These are phyloP conservation scores for Eonycteris spelaea DNA, from an alignment of 2,113 vertebrate species.

Conservation along the genomic window DNA sequence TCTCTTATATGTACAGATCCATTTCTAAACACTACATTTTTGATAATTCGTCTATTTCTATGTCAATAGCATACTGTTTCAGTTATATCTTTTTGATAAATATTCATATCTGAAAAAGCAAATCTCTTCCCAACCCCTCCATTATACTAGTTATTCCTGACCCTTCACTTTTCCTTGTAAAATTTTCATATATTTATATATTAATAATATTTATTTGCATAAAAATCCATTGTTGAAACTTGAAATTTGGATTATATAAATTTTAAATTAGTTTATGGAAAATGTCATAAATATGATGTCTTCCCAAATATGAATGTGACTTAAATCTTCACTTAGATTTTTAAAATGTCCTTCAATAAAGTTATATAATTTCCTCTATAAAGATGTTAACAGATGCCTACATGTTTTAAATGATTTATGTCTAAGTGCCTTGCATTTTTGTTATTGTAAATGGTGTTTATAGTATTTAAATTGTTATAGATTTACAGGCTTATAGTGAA, in stretches of 20 bases:
- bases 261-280: not conserved
- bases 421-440: not conserved
- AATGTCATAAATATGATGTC: not conserved
- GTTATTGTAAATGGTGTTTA: conserved; percentile 29
- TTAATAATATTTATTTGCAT: not conserved
- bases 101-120: not conserved
- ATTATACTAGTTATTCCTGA: not conserved
- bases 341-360: conserved; percentile 23
- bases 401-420: conserved; percentile 33
- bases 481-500: not conserved
- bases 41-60: not conserved
- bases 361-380: conserved; percentile 44
- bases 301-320: not conserved
- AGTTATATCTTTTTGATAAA: not conserved
- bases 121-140: not conserved
- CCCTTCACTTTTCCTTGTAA: not conserved
- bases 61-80: not conserved
- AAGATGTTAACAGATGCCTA: not conserved
- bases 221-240: not conserved
- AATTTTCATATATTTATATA: not conserved
- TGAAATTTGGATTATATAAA: not conserved
- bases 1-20: not conserved
- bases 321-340: not conserved
- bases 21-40: not conserved
- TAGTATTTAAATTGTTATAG: not conserved